phyloP scores from a whole-genome alignment of 92 coral and sea anemone genomes.

The Phenganax subtilis region DNA sequence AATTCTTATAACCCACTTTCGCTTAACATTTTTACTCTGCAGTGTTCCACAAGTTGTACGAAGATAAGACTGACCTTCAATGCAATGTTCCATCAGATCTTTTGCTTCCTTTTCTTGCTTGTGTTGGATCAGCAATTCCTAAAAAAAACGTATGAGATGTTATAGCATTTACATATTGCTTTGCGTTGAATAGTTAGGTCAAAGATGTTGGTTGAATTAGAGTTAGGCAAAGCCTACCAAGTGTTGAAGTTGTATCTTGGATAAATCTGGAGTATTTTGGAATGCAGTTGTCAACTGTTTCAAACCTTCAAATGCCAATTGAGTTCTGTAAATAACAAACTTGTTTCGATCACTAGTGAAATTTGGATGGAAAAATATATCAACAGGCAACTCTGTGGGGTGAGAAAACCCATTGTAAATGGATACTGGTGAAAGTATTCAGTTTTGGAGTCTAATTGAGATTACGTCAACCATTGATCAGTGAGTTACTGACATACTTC shows the following conservation, averaged over 20 bases:
- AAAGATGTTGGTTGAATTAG: neutral
- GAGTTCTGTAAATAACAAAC: slow-evolving; percentile 46
- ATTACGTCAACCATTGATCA: neutral
- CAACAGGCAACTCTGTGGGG: too few relatives aligned
- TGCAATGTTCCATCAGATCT: slow-evolving; percentile 79
- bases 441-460: too few relatives aligned
- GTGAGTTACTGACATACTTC: slow-evolving; percentile 47
- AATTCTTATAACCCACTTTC: too few relatives aligned
- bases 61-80: slow-evolving; percentile 55
- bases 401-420: too few relatives aligned
- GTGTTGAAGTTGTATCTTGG: slow-evolving; percentile 83
- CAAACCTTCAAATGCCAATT: slow-evolving; percentile 74
- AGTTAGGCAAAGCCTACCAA: slow-evolving; percentile 53
- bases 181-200: too few relatives aligned
- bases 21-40: neutral
- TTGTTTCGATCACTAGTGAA: neutral
- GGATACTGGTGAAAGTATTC: too few relatives aligned
- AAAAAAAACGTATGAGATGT: neutral
- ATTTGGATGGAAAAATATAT: too few relatives aligned
- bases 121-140: slow-evolving; percentile 76
- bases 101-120: slow-evolving; percentile 67
- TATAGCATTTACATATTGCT: neutral
- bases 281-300: slow-evolving; percentile 61
- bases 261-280: slow-evolving; percentile 78
- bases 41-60: neutral